Conservation (phyloP, 2,797 vertebrate genomes). For the Darevskia nairensis region DNA sequence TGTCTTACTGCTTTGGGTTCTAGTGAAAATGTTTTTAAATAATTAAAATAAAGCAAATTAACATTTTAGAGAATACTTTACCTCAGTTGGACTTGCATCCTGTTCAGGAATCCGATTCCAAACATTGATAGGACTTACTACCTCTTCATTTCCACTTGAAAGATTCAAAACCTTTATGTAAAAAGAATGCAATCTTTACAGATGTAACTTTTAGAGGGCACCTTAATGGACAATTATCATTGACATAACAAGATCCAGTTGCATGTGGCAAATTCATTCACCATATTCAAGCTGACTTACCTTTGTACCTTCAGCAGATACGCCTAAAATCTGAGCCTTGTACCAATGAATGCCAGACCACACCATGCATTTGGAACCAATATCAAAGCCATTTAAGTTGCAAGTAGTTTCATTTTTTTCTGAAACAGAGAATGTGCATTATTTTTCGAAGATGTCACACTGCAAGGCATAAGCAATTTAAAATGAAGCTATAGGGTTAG, state of each 20-base stretch:
- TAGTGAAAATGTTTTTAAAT: no score
- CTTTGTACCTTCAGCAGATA: slow-evolving; percentile 77
- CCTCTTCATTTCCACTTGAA: slow-evolving; percentile 74
- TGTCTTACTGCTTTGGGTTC: no score
- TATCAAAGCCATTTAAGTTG: slow-evolving; percentile 72
- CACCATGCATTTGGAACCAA: slow-evolving; percentile 81
- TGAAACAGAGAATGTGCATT: slow-evolving; percentile 45
- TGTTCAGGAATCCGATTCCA: slow-evolving; percentile 74
- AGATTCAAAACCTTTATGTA: slow-evolving; percentile 75
- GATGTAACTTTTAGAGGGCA: neutral
- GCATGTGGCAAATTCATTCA: neutral
- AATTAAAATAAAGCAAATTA: no score
- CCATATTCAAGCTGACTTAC: slow-evolving; percentile 67
- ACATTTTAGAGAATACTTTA: slow-evolving; percentile 40
- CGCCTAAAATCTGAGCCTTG: slow-evolving; percentile 79
- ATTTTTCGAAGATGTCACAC: neutral
- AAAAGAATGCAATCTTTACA: neutral
- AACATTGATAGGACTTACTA: slow-evolving; percentile 75
- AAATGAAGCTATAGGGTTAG: neutral
- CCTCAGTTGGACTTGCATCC: slow-evolving; percentile 60
- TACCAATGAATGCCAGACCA: slow-evolving; percentile 82
- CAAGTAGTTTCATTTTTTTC: slow-evolving; percentile 55
- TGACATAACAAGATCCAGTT: neutral
- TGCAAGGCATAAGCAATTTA: neutral
- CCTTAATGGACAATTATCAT: neutral